phyloP scores from a whole-genome alignment of 2,888 invertebrate genomes.

The Microplitis manilae region DNA sequence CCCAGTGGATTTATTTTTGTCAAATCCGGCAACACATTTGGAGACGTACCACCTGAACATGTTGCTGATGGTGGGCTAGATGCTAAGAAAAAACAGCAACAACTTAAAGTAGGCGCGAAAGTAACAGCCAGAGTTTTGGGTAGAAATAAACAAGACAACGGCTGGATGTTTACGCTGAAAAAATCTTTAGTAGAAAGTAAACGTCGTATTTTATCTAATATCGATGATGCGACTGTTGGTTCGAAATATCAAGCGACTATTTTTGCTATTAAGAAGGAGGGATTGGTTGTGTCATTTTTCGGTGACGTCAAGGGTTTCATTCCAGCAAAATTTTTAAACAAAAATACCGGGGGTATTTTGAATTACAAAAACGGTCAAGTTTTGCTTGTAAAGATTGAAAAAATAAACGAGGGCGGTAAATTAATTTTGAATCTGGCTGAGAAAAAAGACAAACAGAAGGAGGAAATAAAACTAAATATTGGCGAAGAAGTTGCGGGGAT shows the following conservation, averaged over 20 bases:
- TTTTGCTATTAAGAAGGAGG: slow-evolving; percentile 71
- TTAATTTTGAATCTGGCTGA: slow-evolving; percentile 47
- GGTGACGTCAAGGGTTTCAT: slow-evolving; percentile 75
- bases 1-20: slow-evolving; percentile 58
- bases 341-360: slow-evolving; percentile 60
- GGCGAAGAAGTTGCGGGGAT: slow-evolving; percentile 61
- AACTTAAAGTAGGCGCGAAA: slow-evolving; percentile 73
- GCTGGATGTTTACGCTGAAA: slow-evolving; percentile 78
- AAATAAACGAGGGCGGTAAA: slow-evolving; percentile 48
- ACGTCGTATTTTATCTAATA: slow-evolving; percentile 73
- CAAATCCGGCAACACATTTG: slow-evolving; percentile 54
- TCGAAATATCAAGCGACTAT: slow-evolving; percentile 76
- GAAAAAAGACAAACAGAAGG: slow-evolving; percentile 19
- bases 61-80: slow-evolving; percentile 57
- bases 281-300: slow-evolving; percentile 77
- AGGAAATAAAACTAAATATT: slow-evolving; percentile 48
- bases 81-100: slow-evolving; percentile 70
- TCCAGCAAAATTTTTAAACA: neutral
- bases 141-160: slow-evolving; percentile 71
- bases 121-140: slow-evolving; percentile 77
- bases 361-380: slow-evolving; percentile 77
- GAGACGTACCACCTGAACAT: slow-evolving; percentile 59
- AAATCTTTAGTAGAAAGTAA: slow-evolving; percentile 76
- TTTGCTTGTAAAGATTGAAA: slow-evolving; percentile 58
- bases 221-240: slow-evolving; percentile 74